Conservation (phyloP, 2,888 invertebrate genomes). For the Zaprionus obscuricornis region DNA sequence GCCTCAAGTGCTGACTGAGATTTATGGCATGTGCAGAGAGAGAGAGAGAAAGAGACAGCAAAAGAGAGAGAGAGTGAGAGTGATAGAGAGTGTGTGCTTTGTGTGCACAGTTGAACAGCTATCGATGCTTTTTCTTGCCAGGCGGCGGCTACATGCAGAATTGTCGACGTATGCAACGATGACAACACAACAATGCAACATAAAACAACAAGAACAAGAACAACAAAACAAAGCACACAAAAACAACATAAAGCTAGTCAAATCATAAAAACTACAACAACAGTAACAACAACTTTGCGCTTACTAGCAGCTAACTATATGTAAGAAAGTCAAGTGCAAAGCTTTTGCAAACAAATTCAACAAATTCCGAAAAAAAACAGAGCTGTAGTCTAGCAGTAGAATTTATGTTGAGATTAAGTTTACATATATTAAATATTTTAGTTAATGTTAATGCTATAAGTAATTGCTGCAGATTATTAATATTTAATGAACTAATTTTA, state of each 20-base stretch:
- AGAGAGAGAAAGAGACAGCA: conserved; percentile 5
- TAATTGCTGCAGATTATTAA: too few species aligned
- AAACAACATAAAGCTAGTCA: conserved; percentile 44
- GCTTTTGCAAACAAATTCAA: too few species aligned
- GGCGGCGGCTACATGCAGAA: conserved; percentile 23
- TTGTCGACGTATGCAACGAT: conserved; percentile 50
- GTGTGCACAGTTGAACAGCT: conserved; percentile 16
- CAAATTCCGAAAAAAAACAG: too few species aligned
- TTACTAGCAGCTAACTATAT: conserved; percentile 32
- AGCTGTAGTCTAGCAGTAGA: conserved; percentile 10
- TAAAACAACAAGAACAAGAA: conserved; percentile 1
- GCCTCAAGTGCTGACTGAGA: conserved; percentile 50
- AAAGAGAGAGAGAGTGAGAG: conserved; percentile 8
- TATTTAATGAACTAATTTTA: too few species aligned
- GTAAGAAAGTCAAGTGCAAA: conserved; percentile 21
- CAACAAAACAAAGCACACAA: conserved; percentile 23
- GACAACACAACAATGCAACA: conserved; percentile 34
- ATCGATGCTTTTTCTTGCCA: conserved; percentile 8
- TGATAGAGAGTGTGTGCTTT: conserved; percentile 3
- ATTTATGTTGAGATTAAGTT: too few species aligned
- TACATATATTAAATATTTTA: too few species aligned
- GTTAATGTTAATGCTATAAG: too few species aligned
- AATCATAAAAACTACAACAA: conserved; percentile 56
- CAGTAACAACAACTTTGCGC: conserved; percentile 41
- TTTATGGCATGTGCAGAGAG: conserved; percentile 44